Conservation (phyloP, 2,888 invertebrate genomes). For the Dioctria rufipes region DNA sequence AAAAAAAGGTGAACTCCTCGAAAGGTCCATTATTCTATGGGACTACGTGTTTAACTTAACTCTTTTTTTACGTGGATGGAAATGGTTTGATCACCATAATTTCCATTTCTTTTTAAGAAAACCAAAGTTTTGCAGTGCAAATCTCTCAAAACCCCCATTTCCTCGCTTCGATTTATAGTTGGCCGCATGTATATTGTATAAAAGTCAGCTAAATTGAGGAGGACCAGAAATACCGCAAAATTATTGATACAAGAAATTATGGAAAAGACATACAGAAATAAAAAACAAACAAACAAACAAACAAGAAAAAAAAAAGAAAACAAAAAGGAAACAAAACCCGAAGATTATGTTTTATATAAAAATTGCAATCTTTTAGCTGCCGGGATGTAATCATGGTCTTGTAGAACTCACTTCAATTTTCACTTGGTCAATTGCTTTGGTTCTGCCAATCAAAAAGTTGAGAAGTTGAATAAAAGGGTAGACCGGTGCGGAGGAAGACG, state of each 20-base stretch:
- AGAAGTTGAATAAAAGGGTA: constrained; percentile 29
- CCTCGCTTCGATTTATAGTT: constrained; percentile 13
- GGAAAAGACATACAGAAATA: not conserved
- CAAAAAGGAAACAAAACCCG: not conserved
- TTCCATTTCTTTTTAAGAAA: constrained; percentile 26
- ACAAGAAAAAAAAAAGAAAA: not conserved
- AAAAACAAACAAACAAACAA: not conserved
- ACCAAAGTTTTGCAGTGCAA: constrained; percentile 25
- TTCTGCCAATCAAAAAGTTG: constrained; percentile 56
- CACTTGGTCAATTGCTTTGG: constrained; percentile 57
- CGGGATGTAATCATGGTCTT: constrained; percentile 44
- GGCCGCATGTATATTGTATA: not conserved
- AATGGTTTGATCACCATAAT: constrained; percentile 50
- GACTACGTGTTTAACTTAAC: constrained; percentile 1
- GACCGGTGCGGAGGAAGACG: not conserved
- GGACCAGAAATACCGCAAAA: constrained; percentile 38
- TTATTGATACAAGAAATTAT: constrained; percentile 38
- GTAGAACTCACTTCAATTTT: constrained; percentile 57
- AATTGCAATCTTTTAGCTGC: constrained; percentile 49
- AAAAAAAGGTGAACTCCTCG: not conserved
- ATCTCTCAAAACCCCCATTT: constrained; percentile 37
- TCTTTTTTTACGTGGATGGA: constrained; percentile 10
- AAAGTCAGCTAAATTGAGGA: constrained; percentile 5
- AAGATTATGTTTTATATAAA: constrained; percentile 50
- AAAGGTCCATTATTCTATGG: constrained; percentile 8